phyloP scores from a whole-genome alignment of 2,113 vertebrate genomes.

The Elephantulus edwardii region DNA sequence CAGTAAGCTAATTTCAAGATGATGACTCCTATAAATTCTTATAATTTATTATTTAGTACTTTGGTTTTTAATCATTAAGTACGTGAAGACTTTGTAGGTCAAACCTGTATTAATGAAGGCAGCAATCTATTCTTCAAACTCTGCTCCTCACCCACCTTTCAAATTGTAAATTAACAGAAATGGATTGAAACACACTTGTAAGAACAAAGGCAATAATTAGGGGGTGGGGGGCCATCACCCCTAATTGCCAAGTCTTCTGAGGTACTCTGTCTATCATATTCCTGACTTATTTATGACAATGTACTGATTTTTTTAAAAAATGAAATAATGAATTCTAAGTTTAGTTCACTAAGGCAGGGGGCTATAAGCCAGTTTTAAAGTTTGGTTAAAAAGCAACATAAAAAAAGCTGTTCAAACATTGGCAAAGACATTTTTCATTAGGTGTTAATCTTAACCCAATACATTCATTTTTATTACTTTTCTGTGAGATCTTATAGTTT shows the following conservation, averaged over 20 bases:
- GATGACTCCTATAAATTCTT: slow-evolving; percentile 93
- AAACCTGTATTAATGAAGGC: slow-evolving; percentile 92
- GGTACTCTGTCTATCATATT: slow-evolving; percentile 76
- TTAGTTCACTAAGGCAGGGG: slow-evolving; percentile 76
- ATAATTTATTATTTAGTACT: slow-evolving; percentile 95
- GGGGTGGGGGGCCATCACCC: slow-evolving; percentile 66
- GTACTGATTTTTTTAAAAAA: neutral
- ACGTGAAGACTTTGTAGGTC: slow-evolving; percentile 93
- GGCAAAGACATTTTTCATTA: slow-evolving; percentile 78
- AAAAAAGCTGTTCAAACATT: slow-evolving; percentile 78
- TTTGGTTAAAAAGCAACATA: slow-evolving; percentile 50
- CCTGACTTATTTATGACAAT: slow-evolving; percentile 51
- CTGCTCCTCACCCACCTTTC: slow-evolving; percentile 88
- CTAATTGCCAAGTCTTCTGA: slow-evolving; percentile 74
- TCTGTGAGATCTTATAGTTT: slow-evolving; percentile 52
- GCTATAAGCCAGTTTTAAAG: slow-evolving; percentile 40
- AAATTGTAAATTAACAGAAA: slow-evolving; percentile 90
- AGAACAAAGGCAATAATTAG: slow-evolving; percentile 82
- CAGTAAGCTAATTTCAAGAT: slow-evolving; percentile 92
- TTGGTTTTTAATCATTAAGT: slow-evolving; percentile 91
- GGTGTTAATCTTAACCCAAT: slow-evolving; percentile 74
- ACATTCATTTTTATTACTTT: slow-evolving; percentile 76
- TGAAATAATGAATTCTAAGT: slow-evolving; percentile 54
- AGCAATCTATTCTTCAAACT: slow-evolving; percentile 91
- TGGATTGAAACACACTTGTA: slow-evolving; percentile 88